These are phyloP conservation scores for Coelinius sp. DNA, from an alignment of 2,888 invertebrate genomes.

Conservation along the genomic window DNA sequence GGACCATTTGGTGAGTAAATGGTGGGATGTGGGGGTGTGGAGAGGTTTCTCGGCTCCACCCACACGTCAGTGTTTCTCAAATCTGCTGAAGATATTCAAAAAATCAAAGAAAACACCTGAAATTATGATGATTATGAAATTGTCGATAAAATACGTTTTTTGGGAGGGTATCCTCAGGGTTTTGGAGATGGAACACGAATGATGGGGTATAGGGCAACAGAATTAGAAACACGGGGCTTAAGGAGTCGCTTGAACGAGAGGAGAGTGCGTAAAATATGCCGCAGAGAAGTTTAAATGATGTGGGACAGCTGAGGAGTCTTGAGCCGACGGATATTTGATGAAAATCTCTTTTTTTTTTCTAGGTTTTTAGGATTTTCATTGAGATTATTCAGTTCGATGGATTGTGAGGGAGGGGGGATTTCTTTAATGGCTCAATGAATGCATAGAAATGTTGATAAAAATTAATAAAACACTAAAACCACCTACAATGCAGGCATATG, in stretches of 20 bases:
- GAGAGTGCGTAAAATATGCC: constrained; percentile 50
- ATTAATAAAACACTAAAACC: not conserved
- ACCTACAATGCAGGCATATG: not conserved
- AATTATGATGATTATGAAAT: no score
- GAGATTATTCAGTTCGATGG: not conserved
- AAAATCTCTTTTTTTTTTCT: constrained; percentile 2
- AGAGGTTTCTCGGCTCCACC: constrained; percentile 32
- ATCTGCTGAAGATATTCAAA: not conserved
- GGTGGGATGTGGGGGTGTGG: not conserved
- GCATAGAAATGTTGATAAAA: not conserved
- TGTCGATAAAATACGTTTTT: not conserved
- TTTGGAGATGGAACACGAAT: constrained; percentile 3
- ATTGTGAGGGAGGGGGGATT: not conserved
- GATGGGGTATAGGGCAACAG: constrained; percentile 48
- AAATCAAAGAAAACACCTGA: not conserved
- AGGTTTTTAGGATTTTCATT: constrained; percentile 8
- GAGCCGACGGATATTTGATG: constrained; percentile 21
- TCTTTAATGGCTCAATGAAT: not conserved
- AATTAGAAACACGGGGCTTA: constrained; percentile 49
- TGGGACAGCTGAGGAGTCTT: constrained; percentile 57
- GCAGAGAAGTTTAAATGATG: constrained; percentile 54
- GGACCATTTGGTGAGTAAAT: not conserved
- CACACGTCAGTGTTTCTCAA: constrained; percentile 41
- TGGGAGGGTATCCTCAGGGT: not conserved
- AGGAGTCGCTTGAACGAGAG: constrained; percentile 37